Evolutionary conservation across 2,113 vertebrate genomes (phyloP), one percentile per base, ranked within the genome.

Genomic region (Cervus canadensis): DNA sequence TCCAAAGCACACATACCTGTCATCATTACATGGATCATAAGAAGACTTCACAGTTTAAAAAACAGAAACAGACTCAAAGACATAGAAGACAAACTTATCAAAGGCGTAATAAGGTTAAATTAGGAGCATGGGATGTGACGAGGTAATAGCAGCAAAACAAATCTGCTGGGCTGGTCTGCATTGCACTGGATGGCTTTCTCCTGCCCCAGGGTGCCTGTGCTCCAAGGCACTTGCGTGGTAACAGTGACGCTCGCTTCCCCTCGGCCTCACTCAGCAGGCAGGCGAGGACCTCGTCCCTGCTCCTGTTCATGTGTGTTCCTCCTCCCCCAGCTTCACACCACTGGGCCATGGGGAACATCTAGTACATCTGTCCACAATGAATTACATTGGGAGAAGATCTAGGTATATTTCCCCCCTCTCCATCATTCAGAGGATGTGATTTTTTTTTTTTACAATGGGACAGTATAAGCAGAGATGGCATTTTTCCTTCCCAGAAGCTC

Each of bases 401-500:
- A 48, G 14, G 54, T 43, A 43, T 79, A 2, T 50, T 78, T 40
- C 16, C 13, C 14, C 40, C 33, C 33, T 16, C 16, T 62, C 45
- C 36, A 48, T 64, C 93, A 87, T 26, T 57, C 28, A 19, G 6
- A 54, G 21, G 59, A 59, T 62, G 57, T 21, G 56, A 91, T 71
- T 92, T 91, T 52, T 57, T 67, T 71, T 67, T 71, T 36, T 50
- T 10, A 52, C 62, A 52, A 17, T 26, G 71, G 43, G 59, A 33
- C 7, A 15, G 19, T 21, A 79, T 62, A 93, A 91, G 59, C 10
- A 71, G 57, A 57, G 74, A 83, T 60, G 23, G 50, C 9, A 25
- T 28, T 64, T 59, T 83, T 26, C 36, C 50, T 21, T 96, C 33
- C 91, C 15, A 33, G 93, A 78, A 90, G 88, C 43, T 83, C 19